Conservation (phyloP, 2,113 vertebrate species). For the Atlantisia rogersi region DNA sequence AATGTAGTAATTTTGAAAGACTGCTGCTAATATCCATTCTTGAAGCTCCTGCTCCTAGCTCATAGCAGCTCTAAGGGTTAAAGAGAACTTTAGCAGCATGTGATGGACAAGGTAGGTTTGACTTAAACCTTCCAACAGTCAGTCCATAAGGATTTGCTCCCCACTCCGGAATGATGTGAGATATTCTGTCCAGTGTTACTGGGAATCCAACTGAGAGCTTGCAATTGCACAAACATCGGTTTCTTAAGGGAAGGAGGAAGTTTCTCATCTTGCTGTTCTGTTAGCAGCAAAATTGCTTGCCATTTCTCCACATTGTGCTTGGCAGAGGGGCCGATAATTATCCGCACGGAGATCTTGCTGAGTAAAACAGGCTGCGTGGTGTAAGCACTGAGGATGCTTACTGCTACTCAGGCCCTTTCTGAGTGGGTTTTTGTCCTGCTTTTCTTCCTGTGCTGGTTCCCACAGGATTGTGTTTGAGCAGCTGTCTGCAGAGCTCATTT, state of each 20-base stretch:
- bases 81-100: not conserved
- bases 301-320: rapidly evolving
- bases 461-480: not conserved
- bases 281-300: not conserved
- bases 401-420: not conserved
- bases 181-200: not conserved
- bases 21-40: not conserved
- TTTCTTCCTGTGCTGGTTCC: not conserved
- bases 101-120: not conserved
- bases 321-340: not conserved
- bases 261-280: not conserved
- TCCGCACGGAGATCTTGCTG: rapidly evolving
- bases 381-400: not conserved
- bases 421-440: not conserved
- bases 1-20: not conserved
- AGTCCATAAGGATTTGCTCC: not conserved
- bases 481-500: not conserved
- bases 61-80: not conserved
- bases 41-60: not conserved
- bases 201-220: not conserved
- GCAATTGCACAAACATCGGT: rapidly evolving
- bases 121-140: not conserved
- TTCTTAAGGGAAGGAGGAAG: not conserved
- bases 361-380: not conserved
- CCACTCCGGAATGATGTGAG: not conserved